phyloP scores from a whole-genome alignment of 92 coral and sea anemone species.

The Phymanthus crucifer region DNA sequence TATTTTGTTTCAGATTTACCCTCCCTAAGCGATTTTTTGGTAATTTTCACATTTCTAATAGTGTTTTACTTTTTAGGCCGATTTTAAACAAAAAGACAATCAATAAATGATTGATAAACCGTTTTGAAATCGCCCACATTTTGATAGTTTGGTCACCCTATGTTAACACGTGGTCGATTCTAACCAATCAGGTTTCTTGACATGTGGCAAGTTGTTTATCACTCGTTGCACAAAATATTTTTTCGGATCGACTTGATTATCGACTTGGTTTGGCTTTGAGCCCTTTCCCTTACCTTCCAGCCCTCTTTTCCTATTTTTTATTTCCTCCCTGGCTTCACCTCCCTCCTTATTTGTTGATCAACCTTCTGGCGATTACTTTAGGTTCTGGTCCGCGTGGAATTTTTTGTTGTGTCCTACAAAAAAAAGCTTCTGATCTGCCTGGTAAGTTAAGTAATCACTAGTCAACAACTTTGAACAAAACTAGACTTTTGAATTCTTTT shows the following conservation, averaged over 20 bases:
- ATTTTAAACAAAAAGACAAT: conserved; percentile 1
- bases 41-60: not conserved
- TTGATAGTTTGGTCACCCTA: conserved; percentile 26
- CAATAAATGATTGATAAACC: not conserved
- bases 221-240: conserved; percentile 33
- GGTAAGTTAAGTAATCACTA: not conserved
- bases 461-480: conserved; percentile 6
- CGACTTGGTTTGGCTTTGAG: conserved; percentile 42
- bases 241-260: conserved; percentile 46
- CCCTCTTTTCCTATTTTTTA: conserved; percentile 49
- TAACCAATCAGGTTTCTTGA: conserved; percentile 30
- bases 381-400: conserved; percentile 19
- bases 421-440: conserved; percentile 11
- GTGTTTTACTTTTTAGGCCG: not conserved
- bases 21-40: not conserved
- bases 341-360: conserved; percentile 47
- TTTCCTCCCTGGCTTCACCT: conserved; percentile 45
- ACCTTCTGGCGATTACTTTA: conserved; percentile 15
- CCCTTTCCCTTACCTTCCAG: conserved; percentile 50
- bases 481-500: not conserved
- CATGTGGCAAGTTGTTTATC: conserved; percentile 60
- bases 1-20: not conserved
- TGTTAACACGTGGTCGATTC: conserved; percentile 31
- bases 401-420: not conserved
- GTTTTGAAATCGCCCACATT: not conserved